Evolutionary conservation across 1,140 invertebrate genomes (phyloP).

Genomic region (Cotesia chilonis): DNA sequence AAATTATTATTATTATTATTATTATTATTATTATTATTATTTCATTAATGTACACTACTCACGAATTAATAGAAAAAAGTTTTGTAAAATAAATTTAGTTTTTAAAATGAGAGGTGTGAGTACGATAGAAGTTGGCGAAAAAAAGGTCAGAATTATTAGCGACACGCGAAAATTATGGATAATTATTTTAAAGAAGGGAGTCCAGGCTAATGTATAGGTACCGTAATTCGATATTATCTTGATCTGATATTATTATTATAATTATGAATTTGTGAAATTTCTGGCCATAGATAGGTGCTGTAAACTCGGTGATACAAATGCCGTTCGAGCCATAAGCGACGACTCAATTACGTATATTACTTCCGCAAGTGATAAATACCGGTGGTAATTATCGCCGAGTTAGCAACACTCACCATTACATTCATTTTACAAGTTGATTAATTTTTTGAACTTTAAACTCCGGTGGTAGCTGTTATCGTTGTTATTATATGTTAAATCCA

Average conservation of each 20-base stretch:
- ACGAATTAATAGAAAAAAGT: too few species aligned
- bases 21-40: neutral
- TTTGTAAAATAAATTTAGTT: too few species aligned
- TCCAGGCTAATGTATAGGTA: neutral
- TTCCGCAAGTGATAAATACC: slow-evolving; percentile 32
- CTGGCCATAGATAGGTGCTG: slow-evolving; percentile 16
- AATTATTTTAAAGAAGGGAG: neutral
- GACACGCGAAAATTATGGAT: too few species aligned
- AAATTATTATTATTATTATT: neutral
- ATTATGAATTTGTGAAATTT: slow-evolving; percentile 45
- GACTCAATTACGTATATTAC: slow-evolving; percentile 36
- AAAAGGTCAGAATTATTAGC: too few species aligned
- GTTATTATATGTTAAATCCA: too few species aligned
- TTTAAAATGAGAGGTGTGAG: too few species aligned
- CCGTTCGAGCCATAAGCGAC: slow-evolving; percentile 25
- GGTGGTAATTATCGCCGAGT: slow-evolving; percentile 7
- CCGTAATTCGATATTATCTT: too few species aligned
- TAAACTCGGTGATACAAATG: slow-evolving; percentile 38
- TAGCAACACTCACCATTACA: neutral
- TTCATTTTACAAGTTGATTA: neutral
- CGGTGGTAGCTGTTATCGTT: too few species aligned
- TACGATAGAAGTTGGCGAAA: too few species aligned
- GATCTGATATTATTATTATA: slow-evolving; percentile 38
- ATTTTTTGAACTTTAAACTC: too few species aligned
- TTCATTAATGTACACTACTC: neutral